phyloP scores from a whole-genome alignment of 2,888 invertebrate genomes.

The Tipula helvola region DNA sequence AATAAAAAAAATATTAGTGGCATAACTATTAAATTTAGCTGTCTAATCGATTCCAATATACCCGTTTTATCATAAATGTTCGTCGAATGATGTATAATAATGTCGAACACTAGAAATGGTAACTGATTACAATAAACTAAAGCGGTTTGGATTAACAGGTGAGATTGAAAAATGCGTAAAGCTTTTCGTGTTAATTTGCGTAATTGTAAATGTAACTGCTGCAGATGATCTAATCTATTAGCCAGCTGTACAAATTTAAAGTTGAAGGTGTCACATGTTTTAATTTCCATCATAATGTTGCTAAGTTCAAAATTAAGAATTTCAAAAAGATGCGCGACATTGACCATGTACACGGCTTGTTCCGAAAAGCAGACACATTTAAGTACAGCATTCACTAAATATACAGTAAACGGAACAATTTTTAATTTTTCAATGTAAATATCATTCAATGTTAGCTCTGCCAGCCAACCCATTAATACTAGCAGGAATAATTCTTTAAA shows the following conservation, averaged over 20 bases:
- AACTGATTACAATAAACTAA: background rate
- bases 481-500: background rate
- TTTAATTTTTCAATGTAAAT: background rate
- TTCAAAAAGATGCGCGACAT: background rate
- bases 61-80: background rate
- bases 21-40: background rate
- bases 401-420: background rate
- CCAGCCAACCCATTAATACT: background rate
- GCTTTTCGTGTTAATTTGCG: background rate
- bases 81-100: background rate
- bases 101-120: background rate
- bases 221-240: background rate
- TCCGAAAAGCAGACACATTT: background rate
- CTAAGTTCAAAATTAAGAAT: background rate
- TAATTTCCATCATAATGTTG: background rate
- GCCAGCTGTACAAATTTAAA: background rate
- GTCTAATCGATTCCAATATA: background rate
- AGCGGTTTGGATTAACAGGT: background rate
- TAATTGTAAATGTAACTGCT: background rate
- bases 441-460: background rate
- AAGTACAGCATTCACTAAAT: background rate
- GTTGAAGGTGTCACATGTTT: background rate
- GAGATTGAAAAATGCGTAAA: background rate
- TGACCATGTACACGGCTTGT: background rate
- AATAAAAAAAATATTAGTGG: background rate